Percentiles rank a stretch among this genome's conserved stretches.
Conservation (phyloP, 2,113 vertebrate species). For the Sterrhoptilus dennistouni region DNA sequence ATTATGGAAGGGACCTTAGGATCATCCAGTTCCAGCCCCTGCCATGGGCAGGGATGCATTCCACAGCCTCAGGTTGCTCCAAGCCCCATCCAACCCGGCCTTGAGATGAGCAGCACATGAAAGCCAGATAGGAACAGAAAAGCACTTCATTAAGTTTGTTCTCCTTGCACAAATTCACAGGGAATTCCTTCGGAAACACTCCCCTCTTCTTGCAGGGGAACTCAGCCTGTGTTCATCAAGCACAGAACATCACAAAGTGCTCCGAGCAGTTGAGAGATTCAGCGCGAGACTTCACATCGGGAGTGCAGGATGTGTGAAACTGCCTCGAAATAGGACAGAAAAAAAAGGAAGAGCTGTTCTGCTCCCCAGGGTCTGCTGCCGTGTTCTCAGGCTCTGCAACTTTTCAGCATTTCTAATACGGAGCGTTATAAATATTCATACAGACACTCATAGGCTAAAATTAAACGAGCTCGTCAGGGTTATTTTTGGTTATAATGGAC, state of each 20-base stretch:
- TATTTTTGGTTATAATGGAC: conserved; percentile 1
- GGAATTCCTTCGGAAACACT: conserved; percentile 32
- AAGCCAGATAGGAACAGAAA: neutral
- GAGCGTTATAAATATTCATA: conserved; percentile 61
- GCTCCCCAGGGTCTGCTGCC: conserved; percentile 3
- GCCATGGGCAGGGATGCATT: rapidly evolving
- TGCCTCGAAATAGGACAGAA: neutral
- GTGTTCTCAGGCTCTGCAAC: neutral
- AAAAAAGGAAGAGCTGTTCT: neutral
- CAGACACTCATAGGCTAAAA: conserved; percentile 22
- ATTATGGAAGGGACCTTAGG: neutral
- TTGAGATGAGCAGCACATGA: neutral
- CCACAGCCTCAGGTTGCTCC: neutral
- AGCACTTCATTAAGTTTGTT: neutral
- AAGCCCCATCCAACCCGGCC: neutral
- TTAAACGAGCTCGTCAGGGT: conserved; percentile 1
- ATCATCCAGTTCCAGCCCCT: neutral
- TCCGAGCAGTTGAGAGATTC: conserved; percentile 1
- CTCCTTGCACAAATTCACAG: neutral
- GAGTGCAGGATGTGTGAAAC: conserved; percentile 33
- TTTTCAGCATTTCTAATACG: conserved; percentile 31
- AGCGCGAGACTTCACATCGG: conserved; percentile 19
- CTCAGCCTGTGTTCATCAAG: neutral
- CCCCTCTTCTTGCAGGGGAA: neutral
- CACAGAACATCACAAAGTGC: neutral